A percentile compares a stretch with the other conserved stretches of the same genome.
Conservation (phyloP, 2,797 vertebrate species). For the Hydrolagus colliei region DNA sequence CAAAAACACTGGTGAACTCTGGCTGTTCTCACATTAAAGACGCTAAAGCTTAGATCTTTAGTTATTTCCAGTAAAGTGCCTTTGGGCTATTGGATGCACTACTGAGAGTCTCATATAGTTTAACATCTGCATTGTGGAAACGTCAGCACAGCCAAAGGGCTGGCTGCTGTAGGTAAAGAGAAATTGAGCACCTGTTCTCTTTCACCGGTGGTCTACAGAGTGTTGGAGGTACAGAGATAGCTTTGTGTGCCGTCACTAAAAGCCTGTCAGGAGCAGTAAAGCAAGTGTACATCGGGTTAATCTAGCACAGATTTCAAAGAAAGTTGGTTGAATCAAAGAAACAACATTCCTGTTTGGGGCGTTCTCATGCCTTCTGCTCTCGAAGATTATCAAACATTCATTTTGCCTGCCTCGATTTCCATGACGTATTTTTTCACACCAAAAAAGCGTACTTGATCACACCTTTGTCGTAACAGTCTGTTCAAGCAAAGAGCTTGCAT, state of each 20-base stretch:
- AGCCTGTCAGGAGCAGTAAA: slow-evolving; percentile 25
- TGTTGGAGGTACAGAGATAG: background rate
- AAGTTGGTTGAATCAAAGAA: too few relatives aligned
- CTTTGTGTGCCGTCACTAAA: slow-evolving; percentile 2
- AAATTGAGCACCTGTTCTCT: slow-evolving; percentile 22
- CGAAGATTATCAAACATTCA: too few relatives aligned
- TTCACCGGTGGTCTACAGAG: slow-evolving; percentile 3
- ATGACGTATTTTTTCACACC: too few relatives aligned
- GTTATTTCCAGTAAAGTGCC: slow-evolving; percentile 36
- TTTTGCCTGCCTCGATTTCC: too few relatives aligned
- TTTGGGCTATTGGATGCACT: slow-evolving; percentile 40
- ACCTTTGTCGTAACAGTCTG: too few relatives aligned
- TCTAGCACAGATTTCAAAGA: slow-evolving; percentile 2
- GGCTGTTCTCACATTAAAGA: slow-evolving; percentile 35
- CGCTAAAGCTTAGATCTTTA: slow-evolving; percentile 36
- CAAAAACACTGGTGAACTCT: slow-evolving; percentile 21
- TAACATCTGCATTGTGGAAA: slow-evolving; percentile 33
- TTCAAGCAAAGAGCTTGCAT: too few relatives aligned
- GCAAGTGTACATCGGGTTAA: background rate
- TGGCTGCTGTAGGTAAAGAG: slow-evolving; percentile 29
- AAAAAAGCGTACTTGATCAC: too few relatives aligned
- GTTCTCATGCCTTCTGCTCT: too few relatives aligned
- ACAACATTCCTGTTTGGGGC: too few relatives aligned
- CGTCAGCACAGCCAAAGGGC: slow-evolving; percentile 13
- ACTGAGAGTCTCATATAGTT: slow-evolving; percentile 21